Evolutionary conservation across 2,888 invertebrate genomes (phyloP).

Genomic region (Tupiocoris notatus): DNA sequence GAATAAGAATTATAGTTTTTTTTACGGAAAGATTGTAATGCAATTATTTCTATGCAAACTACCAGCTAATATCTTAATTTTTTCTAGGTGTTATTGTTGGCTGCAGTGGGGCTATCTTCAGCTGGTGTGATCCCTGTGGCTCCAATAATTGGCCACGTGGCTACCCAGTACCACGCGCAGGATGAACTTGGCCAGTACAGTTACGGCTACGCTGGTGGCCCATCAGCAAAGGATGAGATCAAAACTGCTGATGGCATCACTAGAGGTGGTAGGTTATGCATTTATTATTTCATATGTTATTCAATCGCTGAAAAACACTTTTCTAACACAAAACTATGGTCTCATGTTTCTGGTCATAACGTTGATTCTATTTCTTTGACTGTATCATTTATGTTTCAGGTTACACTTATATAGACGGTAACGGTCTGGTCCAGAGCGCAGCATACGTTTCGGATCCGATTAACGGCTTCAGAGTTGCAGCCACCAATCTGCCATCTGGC

Average conservation of each 20-base stretch:
- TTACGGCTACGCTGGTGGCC: conserved; percentile 65
- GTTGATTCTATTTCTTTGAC: too few relatives aligned
- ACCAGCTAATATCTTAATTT: not conserved
- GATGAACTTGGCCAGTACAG: conserved; percentile 61
- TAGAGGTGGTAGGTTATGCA: conserved; percentile 55
- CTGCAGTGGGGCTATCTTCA: conserved; percentile 28
- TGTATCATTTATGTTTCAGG: conserved; percentile 52
- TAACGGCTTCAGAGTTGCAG: conserved; percentile 66
- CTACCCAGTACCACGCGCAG: conserved; percentile 61
- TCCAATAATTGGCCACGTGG: conserved; percentile 49
- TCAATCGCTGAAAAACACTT: too few relatives aligned
- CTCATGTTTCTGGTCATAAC: too few relatives aligned
- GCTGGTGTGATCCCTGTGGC: conserved; percentile 54
- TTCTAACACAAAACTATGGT: too few relatives aligned
- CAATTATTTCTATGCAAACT: too few relatives aligned
- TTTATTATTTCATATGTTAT: too few relatives aligned
- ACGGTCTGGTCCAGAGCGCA: conserved; percentile 65
- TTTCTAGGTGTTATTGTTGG: conserved; percentile 18
- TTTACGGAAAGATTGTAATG: too few relatives aligned
- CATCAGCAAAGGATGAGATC: conserved; percentile 64
- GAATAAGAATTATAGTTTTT: too few relatives aligned
- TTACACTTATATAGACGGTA: conserved; percentile 69
- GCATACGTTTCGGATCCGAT: conserved; percentile 63
- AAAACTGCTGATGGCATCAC: conserved; percentile 61
- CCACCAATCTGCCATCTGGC: conserved; percentile 61